Evolutionary conservation across 2,888 invertebrate genomes (phyloP).

Genomic region (Pheosia gnoma): DNA sequence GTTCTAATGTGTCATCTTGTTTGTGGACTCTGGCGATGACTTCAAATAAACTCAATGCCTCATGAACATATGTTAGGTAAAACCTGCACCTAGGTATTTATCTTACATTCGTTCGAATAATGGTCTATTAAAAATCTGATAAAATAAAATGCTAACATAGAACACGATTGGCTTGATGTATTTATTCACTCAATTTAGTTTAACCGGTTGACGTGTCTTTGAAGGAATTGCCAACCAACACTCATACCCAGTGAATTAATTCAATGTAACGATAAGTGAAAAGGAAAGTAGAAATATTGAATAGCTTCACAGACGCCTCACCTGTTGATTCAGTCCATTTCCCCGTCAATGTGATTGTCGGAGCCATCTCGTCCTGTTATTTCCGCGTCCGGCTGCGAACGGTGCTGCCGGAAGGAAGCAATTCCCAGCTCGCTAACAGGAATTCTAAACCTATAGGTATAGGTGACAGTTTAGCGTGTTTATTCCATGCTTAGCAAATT

Average conservation of each 20-base stretch:
- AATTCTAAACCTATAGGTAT: slow-evolving; percentile 44
- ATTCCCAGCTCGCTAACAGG: slow-evolving; percentile 70
- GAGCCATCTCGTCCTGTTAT: slow-evolving; percentile 71
- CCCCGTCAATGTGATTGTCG: slow-evolving; percentile 69
- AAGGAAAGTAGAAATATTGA: slow-evolving; percentile 27
- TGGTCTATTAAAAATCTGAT: too few species aligned
- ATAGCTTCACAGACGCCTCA: slow-evolving; percentile 48
- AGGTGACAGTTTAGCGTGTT: too few species aligned
- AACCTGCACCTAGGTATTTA: too few species aligned
- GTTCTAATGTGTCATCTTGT: background rate
- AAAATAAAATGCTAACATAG: background rate
- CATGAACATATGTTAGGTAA: background rate
- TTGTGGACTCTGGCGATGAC: background rate
- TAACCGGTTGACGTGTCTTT: background rate
- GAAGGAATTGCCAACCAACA: background rate
- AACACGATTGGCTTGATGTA: background rate
- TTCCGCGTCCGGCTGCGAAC: slow-evolving; percentile 65
- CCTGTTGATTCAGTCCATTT: slow-evolving; percentile 79
- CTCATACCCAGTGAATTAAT: background rate
- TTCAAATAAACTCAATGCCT: background rate
- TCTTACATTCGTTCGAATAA: too few species aligned
- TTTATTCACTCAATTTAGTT: background rate
- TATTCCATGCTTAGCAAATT: too few species aligned
- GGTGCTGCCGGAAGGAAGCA: slow-evolving; percentile 74
- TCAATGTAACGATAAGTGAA: slow-evolving; percentile 2